phyloP scores from a whole-genome alignment of 2,113 vertebrate genomes.

The Mugil cephalus region DNA sequence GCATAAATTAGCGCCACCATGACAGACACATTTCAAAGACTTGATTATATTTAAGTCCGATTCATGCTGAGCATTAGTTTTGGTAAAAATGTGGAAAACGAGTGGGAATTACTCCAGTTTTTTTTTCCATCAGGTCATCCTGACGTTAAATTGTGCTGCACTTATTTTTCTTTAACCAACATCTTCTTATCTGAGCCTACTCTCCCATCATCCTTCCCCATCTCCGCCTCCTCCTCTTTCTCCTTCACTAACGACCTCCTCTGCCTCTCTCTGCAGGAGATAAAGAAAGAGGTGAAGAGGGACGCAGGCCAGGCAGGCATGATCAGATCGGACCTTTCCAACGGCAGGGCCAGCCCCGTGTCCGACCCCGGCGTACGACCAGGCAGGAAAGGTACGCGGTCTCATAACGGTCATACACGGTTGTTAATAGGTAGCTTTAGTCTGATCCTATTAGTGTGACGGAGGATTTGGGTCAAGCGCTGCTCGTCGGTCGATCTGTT shows the following conservation, averaged over 20 bases:
- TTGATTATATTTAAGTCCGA: no score
- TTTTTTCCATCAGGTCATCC: no score
- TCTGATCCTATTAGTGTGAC: slow-evolving; percentile 66
- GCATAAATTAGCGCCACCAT: no score
- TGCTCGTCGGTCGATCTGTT: background rate
- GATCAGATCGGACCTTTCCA: slow-evolving; percentile 89
- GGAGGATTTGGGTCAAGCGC: slow-evolving; percentile 60
- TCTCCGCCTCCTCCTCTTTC: background rate
- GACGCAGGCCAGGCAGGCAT: slow-evolving; percentile 80
- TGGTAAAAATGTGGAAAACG: no score
- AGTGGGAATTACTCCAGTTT: no score
- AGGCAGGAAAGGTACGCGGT: slow-evolving; percentile 89
- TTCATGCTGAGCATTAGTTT: no score
- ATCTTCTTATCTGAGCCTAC: background rate
- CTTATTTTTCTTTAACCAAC: background rate
- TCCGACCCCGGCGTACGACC: slow-evolving; percentile 90
- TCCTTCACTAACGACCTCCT: background rate
- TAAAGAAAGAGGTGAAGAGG: slow-evolving; percentile 95
- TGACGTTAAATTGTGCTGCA: no score
- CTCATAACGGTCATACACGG: background rate
- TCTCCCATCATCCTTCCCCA: background rate
- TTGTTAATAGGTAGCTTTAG: slow-evolving; percentile 23
- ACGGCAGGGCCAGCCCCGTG: slow-evolving; percentile 91
- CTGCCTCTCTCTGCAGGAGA: slow-evolving; percentile 84
- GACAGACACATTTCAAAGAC: no score